Conservation (phyloP, 2,113 vertebrate genomes). For the Notothenia coriiceps region DNA sequence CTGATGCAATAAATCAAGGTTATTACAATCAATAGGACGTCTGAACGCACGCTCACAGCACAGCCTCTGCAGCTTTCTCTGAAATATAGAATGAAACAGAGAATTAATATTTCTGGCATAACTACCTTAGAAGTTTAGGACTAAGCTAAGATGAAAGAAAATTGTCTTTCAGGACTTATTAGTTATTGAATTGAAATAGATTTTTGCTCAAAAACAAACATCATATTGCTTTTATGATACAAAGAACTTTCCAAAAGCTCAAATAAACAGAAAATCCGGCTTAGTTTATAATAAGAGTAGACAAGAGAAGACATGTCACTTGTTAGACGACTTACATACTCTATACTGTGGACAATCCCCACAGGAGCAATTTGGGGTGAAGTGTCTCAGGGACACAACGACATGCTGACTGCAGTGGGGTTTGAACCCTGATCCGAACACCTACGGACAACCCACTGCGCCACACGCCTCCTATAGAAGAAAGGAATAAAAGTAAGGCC, state of each 20-base stretch:
- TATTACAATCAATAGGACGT: slow-evolving; percentile 49
- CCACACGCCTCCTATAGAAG: background rate
- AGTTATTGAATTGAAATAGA: background rate
- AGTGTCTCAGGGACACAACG: too few species aligned
- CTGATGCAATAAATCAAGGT: slow-evolving; percentile 45
- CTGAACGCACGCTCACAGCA: slow-evolving; percentile 15
- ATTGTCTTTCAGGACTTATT: too few species aligned
- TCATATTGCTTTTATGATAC: background rate
- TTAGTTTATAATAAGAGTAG: background rate
- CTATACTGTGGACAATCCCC: too few species aligned
- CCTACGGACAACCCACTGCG: too few species aligned
- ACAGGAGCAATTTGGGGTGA: too few species aligned
- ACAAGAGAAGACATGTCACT: background rate
- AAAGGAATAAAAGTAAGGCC: too few species aligned
- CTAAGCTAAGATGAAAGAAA: background rate
- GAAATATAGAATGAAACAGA: too few species aligned
- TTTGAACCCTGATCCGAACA: too few species aligned
- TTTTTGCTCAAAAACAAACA: slow-evolving; percentile 2
- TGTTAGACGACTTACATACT: too few species aligned
- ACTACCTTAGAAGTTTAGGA: too few species aligned
- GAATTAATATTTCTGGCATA: background rate
- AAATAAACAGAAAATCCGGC: background rate
- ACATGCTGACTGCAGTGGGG: too few species aligned
- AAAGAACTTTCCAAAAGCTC: background rate
- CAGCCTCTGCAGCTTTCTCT: background rate